phyloP scores from a whole-genome alignment of 1,140 invertebrate species.

The Nephila pilipes region DNA sequence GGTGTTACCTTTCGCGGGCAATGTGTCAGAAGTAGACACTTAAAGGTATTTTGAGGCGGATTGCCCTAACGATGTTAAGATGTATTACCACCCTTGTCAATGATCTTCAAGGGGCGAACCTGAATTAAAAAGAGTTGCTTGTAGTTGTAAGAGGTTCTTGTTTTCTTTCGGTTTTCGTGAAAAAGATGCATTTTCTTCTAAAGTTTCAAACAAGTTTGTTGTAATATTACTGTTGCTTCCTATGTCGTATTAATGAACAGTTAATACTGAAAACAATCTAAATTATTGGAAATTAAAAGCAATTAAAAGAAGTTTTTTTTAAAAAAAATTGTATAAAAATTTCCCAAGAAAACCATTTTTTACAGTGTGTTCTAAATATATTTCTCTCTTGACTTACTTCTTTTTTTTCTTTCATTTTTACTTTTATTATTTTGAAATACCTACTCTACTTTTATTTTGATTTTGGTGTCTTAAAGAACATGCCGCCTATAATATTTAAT shows the following conservation, averaged over 20 bases:
- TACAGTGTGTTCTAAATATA: too few relatives aligned
- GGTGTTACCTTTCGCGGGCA: slow-evolving; percentile 46
- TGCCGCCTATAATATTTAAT: too few relatives aligned
- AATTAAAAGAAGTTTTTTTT: too few relatives aligned
- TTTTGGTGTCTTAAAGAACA: too few relatives aligned
- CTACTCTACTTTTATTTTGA: too few relatives aligned
- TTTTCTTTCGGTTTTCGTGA: not conserved
- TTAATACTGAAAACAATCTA: not conserved
- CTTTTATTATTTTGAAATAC: too few relatives aligned
- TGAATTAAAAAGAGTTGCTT: not conserved
- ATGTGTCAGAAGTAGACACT: slow-evolving; percentile 73
- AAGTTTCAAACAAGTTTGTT: not conserved
- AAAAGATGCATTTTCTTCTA: not conserved
- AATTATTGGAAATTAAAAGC: not conserved
- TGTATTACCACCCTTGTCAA: slow-evolving; percentile 72
- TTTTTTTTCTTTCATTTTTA: too few relatives aligned
- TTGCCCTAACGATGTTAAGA: slow-evolving; percentile 71
- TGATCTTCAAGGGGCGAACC: not conserved
- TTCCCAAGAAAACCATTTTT: too few relatives aligned
- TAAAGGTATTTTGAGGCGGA: slow-evolving; percentile 67
- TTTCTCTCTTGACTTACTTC: too few relatives aligned
- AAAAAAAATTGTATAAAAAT: too few relatives aligned
- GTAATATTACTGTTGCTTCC: not conserved
- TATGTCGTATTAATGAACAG: not conserved
- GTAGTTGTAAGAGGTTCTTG: not conserved